Percentiles rank a stretch among this genome's conserved stretches.
phyloP scores from a whole-genome alignment of 2,888 invertebrate genomes.

The Exephanes ischioxanthus region DNA sequence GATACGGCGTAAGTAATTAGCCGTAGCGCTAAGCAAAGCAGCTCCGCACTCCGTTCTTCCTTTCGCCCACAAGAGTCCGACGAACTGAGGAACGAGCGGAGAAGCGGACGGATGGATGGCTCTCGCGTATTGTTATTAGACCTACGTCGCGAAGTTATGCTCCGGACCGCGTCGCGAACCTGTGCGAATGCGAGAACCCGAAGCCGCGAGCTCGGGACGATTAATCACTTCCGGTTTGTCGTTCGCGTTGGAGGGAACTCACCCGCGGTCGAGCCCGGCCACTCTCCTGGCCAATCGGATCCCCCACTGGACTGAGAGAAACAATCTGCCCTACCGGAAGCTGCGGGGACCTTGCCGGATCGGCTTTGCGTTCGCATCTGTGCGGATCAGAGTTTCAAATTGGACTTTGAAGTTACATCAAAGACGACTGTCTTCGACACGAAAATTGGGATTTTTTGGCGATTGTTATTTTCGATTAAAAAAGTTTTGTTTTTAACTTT shows the following conservation, averaged over 20 bases:
- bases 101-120: not conserved
- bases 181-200: constrained; percentile 17
- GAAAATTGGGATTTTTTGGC: too few relatives aligned
- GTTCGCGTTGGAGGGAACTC: constrained; percentile 17
- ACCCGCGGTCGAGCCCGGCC: not conserved
- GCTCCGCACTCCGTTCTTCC: constrained; percentile 33
- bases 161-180: constrained; percentile 4
- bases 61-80: constrained; percentile 40
- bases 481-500: too few relatives aligned
- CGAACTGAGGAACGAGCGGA: constrained; percentile 1
- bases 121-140: constrained; percentile 43
- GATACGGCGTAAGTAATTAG: constrained; percentile 70
- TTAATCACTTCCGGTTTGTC: constrained; percentile 60
- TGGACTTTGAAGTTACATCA: too few relatives aligned
- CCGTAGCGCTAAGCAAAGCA: constrained; percentile 61
- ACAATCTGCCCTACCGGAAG: not conserved
- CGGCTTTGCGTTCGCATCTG: too few relatives aligned
- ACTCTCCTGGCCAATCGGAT: not conserved
- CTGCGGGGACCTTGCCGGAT: not conserved
- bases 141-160: constrained; percentile 46
- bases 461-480: too few relatives aligned
- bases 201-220: not conserved
- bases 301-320: not conserved
- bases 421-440: too few relatives aligned
- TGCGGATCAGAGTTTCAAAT: too few relatives aligned